Percentiles rank a stretch among this genome's conserved stretches.
phyloP scores from a whole-genome alignment of 2,797 vertebrate species.

The Hippoglossus hippoglossus region DNA sequence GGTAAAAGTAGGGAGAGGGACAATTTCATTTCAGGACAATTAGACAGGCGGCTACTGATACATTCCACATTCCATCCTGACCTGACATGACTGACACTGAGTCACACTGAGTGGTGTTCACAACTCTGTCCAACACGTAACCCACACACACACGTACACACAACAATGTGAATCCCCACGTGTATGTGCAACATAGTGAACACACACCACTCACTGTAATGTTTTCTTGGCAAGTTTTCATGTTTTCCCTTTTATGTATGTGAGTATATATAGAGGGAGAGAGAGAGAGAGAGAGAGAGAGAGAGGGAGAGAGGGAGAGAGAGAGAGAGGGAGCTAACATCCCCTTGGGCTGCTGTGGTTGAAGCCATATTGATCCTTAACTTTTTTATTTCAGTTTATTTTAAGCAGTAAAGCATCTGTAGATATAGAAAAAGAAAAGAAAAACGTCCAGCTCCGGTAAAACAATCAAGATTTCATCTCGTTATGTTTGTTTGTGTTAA shows the following conservation, averaged over 20 bases:
- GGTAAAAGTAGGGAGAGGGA: slow-evolving; percentile 40
- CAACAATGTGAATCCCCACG: background rate
- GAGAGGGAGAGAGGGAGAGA: slow-evolving; percentile 1
- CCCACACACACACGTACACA: slow-evolving; percentile 17
- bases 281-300: background rate
- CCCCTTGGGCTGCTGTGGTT: slow-evolving; percentile 6
- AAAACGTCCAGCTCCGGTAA: slow-evolving; percentile 1
- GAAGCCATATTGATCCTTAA: slow-evolving; percentile 26
- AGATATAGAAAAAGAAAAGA: background rate
- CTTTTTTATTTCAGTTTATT: slow-evolving; percentile 32
- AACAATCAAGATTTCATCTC: slow-evolving; percentile 39
- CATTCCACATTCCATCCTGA: slow-evolving; percentile 84
- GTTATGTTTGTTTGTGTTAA: slow-evolving; percentile 39
- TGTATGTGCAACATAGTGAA: too few relatives aligned
- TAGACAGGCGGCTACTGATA: slow-evolving; percentile 76
- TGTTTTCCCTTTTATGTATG: background rate
- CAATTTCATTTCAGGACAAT: slow-evolving; percentile 76
- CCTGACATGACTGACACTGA: slow-evolving; percentile 78
- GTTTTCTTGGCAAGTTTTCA: background rate
- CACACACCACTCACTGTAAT: background rate
- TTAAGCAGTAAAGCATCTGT: slow-evolving; percentile 18
- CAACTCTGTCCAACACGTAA: slow-evolving; percentile 13
- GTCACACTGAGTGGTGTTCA: slow-evolving; percentile 77
- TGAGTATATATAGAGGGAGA: background rate
- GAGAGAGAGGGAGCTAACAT: slow-evolving; percentile 6